Evolutionary conservation across 2,797 vertebrate genomes (phyloP).

Genomic region (Natrix natrix): DNA sequence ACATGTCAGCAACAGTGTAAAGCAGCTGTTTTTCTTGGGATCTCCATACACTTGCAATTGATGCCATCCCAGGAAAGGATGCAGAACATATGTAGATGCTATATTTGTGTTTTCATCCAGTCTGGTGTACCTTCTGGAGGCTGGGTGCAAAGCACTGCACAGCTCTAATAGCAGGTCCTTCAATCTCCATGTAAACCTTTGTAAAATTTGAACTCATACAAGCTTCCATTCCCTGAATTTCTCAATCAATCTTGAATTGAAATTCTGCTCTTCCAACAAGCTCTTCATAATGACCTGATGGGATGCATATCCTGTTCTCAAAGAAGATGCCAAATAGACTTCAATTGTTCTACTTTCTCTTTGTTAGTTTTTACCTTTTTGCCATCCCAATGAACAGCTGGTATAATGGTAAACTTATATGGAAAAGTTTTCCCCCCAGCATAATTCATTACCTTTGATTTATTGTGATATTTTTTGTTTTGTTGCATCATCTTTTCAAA

Average conservation of each 20-base stretch:
- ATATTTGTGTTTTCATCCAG: background rate
- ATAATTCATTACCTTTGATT: background rate
- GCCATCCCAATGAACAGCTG: background rate
- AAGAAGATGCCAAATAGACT: background rate
- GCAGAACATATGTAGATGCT: background rate
- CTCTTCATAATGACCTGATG: background rate
- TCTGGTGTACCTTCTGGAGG: background rate
- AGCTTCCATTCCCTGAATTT: background rate
- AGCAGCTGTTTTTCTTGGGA: background rate
- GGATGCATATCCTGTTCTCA: background rate
- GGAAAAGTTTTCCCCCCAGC: background rate
- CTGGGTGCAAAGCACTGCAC: background rate
- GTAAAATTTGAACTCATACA: background rate
- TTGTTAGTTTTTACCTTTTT: background rate
- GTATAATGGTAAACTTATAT: background rate
- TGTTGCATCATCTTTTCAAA: background rate
- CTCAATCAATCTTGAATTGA: background rate
- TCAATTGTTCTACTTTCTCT: background rate
- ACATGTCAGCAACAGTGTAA: background rate
- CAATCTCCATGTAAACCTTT: background rate
- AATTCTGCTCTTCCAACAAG: background rate
- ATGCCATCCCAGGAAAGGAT: background rate
- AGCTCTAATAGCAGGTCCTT: background rate
- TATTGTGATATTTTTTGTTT: background rate
- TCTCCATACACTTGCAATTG: background rate